Base-by-base conservation (phyloP, 2,113 vertebrate genomes). In the Chloropsis cyanopogon region DNA sequence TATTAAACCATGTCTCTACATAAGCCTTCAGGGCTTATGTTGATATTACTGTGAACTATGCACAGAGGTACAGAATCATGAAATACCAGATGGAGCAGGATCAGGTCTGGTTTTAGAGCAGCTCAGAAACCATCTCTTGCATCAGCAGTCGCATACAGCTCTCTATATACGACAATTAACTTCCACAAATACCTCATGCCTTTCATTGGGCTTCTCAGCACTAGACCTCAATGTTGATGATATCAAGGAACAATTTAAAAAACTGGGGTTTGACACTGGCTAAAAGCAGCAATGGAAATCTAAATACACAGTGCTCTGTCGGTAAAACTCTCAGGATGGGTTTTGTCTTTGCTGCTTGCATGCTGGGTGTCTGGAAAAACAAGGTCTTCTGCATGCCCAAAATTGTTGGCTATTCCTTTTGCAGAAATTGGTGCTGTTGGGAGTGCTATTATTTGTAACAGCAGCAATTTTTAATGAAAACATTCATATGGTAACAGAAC, bases 11-110 rank as follows among this genome's bases (percentile, higher is more conserved):
- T 88, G 80, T 35, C 49, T 83, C 77, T 65, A 78, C 49, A 78
- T 72, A 96, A 93, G 88, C 92, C 93, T 92, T 92, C 65, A 84
- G 80, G 94, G 92, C 65, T 96, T 92, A 86, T 86, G 71, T 86
- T 96, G 93, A 93, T 79, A 71, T 95, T 86, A 83, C 44, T 56
- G n/a, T 78, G 92, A 94, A 94, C 80, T 73, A 60, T 56, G 60
- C 86, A 65, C 0, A 1, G 60, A 94, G 80, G 69, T 86, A 53
- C 69, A 82, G 78, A 93, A 88, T 65, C 88, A 92, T 18, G 64
- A 86, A 92, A 76, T 52, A 90, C 31, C 52, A 90, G 80, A 90
- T 73, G 76, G 41, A 92, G 37, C 17, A 61, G 49, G 72, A 66
- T 61, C 56, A 90, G 59, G 28, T 61, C 94, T 82, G 37, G 37